Conservation (phyloP, 2,113 vertebrate genomes). For the Pseudopodoces humilis region DNA sequence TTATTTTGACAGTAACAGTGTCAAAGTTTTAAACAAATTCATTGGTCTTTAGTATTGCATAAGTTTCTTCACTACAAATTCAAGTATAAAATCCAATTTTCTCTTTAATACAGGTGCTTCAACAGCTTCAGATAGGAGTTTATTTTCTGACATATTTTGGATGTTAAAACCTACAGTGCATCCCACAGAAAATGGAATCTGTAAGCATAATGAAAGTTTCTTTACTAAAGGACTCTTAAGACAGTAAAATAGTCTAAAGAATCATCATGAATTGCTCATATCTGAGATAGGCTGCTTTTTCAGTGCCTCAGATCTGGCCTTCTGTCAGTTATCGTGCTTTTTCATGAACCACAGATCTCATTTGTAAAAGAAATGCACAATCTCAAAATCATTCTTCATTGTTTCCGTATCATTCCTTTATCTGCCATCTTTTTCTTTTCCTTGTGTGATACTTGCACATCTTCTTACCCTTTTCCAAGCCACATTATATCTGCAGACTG, state of each 20-base stretch:
- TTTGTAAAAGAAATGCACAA: not conserved
- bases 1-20: not conserved
- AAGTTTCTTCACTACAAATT: not conserved
- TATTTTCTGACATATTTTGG: not conserved
- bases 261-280: not conserved
- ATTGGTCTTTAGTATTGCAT: not conserved
- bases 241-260: not conserved
- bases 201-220: not conserved
- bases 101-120: not conserved
- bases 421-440: not conserved
- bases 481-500: not conserved
- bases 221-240: not conserved
- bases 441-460: not conserved
- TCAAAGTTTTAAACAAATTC: not conserved
- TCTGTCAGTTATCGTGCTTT: not conserved
- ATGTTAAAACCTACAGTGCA: not conserved
- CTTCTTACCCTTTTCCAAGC: not conserved
- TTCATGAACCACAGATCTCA: not conserved
- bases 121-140: not conserved
- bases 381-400: not conserved
- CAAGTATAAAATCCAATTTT: not conserved
- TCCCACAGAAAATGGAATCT: not conserved
- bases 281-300: not conserved
- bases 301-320: not conserved
- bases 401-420: not conserved